Base-by-base conservation (phyloP, 2,888 invertebrate species). In the Rapana venosa region DNA sequence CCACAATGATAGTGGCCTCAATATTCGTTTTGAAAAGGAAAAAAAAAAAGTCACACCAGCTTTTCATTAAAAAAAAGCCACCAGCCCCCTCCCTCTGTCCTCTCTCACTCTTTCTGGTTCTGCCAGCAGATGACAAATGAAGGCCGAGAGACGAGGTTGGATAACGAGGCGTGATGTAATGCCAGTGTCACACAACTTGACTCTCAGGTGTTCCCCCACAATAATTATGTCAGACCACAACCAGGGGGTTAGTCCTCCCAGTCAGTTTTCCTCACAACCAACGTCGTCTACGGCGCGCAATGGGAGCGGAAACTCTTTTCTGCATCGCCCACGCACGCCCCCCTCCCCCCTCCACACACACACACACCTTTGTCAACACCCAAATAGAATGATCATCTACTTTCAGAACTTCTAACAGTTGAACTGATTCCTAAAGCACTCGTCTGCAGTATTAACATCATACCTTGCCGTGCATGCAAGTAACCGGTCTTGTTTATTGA, bases 91-190 rank as follows among this genome's bases (percentile, higher is more conserved):
- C 74, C 74, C 11, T n/a, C 26, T 4, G 1, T 13, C 66, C 26
- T 11, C n/a, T 5, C 74, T 4, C 30, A 1, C n/a, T n/a, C 74
- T 26, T 4, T n/a, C 30, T 11, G 5, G 8, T 11, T 11, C 74
- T n/a, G 11, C n/a, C n/a, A 26, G 11, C 26, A 30, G 30, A 26
- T n/a, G 74, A 74, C 74, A 74, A 74, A 26, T 17, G 66, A n/a
- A 74, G n/a, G 74, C 30, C 2, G 30, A 74, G n/a, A 30, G 74
- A 26, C 4, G n/a, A 30, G 79, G 79, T 13, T 32, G 79, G 79
- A 32, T 79, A 79, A 79, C 79, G n/a, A 79, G 79, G 35, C 35
- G 22, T 79, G 79, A 79, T 79, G 79, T 79, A 79, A 79, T 35
- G 35, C 17, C 79, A 47, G n/a, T 47, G 83, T 83, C 83, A 83